A percentile compares a stretch with the other conserved stretches of the same genome.
phyloP scores from a whole-genome alignment of 2,797 vertebrate genomes.

The Coregonus sp. region DNA sequence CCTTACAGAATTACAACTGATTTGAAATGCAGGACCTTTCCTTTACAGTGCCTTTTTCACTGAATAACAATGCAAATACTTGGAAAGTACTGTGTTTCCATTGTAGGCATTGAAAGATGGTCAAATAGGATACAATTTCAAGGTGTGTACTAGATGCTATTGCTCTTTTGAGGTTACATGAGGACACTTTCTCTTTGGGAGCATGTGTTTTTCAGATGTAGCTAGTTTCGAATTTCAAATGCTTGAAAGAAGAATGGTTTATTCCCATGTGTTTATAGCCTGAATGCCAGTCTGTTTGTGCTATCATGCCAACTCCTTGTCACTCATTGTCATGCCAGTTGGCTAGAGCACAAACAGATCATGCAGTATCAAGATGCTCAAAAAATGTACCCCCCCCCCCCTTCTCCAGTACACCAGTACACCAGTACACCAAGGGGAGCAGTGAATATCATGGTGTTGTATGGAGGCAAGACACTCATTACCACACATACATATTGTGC shows the following conservation, averaged over 20 bases:
- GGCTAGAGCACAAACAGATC: too few species aligned
- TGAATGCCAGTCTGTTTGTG: too few species aligned
- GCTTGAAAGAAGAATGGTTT: too few species aligned
- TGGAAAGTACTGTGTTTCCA: background rate
- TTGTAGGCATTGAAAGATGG: background rate
- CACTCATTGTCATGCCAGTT: too few species aligned
- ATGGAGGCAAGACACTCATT: background rate
- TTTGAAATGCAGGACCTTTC: background rate
- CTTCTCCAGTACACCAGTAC: background rate
- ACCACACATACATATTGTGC: background rate
- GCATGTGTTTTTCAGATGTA: background rate
- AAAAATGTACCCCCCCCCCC: background rate
- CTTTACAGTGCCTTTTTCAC: background rate
- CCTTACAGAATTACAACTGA: background rate
- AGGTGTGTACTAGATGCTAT: too few species aligned
- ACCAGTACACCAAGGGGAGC: background rate
- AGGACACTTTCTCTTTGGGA: too few species aligned
- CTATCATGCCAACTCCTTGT: too few species aligned
- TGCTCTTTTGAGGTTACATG: too few species aligned
- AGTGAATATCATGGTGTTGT: background rate
- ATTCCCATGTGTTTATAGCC: too few species aligned
- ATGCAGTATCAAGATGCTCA: background rate
- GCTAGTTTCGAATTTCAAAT: too few species aligned
- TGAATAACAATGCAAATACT: background rate
- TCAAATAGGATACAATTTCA: too few species aligned